Base-by-base conservation (phyloP, 2,888 invertebrate genomes). In the Hypomecis punctinalis region DNA sequence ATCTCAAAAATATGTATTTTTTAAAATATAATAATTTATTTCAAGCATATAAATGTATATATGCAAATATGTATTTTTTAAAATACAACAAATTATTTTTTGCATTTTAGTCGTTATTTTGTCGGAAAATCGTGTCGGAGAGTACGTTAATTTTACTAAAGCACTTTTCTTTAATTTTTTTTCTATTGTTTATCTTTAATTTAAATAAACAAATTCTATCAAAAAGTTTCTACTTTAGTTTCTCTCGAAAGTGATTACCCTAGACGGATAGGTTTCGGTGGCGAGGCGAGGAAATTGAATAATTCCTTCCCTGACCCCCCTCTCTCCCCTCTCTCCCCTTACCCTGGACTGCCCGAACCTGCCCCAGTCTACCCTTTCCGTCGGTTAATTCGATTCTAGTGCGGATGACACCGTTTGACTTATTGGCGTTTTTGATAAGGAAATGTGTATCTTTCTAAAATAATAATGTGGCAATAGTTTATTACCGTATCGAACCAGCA, bases 241-340 rank as follows among this genome's bases (percentile, higher is more conserved):
- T 45, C 54, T 46, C 53, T 51, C 49, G 48, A 66, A 64, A 67
- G 55, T 69, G 70, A 70, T 72, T 70, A 67, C 63, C 64, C 68
- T 67, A 67, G 66, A 69, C 61, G 66, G 66, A 65, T 70, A 62
- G 70, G 67, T 65, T 65, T 67, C 59, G 65, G 67, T 55, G 68
- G 68, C 35, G 62, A 42, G 49, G 64, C 59, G 45, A 66, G 70
- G 70, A 72, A 72, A 72, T 70, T 72, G 70, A 72, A 72, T 72
- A 70, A 72, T 72, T 70, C 70, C 70, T 70, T 69, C 53, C 49
- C 49, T 23, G 23, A 10, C 7, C 40, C 40, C 40, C 9, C 40
- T 7, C 40, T 37, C n/a, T 4, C 5, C n/a, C 52, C 54, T 52
- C 69, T 66, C 7, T 36, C 7, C 55, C 43, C 52, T 40, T 52